phyloP scores from a whole-genome alignment of 2,113 vertebrate species.

The Blennius ocellaris region DNA sequence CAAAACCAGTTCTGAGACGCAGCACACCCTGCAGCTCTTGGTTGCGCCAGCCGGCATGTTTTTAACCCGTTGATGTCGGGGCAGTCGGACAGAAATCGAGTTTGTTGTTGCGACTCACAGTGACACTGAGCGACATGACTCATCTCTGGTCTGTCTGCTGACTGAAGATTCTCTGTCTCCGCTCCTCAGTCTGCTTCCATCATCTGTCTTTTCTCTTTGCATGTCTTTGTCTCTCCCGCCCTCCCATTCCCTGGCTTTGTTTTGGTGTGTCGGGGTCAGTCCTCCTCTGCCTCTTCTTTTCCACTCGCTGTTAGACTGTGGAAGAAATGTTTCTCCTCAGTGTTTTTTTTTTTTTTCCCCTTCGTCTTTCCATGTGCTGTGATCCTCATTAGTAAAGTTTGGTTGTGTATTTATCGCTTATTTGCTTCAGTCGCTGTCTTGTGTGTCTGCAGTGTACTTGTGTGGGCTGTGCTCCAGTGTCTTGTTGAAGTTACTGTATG shows the following conservation, averaged over 20 bases:
- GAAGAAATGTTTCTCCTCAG: not conserved
- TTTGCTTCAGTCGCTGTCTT: not conserved
- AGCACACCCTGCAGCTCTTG: not conserved
- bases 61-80: conserved; percentile 20
- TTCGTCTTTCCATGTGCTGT: no score
- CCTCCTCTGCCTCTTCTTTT: conserved; percentile 2
- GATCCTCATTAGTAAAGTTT: no score
- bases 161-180: conserved; percentile 67
- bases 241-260: conserved; percentile 47
- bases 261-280: conserved; percentile 24
- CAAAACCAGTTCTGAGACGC: no score
- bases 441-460: not conserved
- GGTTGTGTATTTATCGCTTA: not conserved
- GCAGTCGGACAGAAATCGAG: conserved; percentile 14
- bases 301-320: not conserved
- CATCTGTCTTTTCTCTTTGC: conserved; percentile 45
- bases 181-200: conserved; percentile 21
- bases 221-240: conserved; percentile 59
- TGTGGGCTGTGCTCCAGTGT: not conserved
- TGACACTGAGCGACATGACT: conserved; percentile 56
- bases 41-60: not conserved
- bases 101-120: conserved; percentile 37
- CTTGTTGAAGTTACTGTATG: no score
- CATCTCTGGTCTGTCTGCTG: conserved; percentile 63
- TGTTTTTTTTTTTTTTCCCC: conserved; percentile 1